A percentile compares a stretch with the other conserved stretches of the same genome.
Conservation (phyloP, 2,888 invertebrate genomes). For the Geophilus truncorum region DNA sequence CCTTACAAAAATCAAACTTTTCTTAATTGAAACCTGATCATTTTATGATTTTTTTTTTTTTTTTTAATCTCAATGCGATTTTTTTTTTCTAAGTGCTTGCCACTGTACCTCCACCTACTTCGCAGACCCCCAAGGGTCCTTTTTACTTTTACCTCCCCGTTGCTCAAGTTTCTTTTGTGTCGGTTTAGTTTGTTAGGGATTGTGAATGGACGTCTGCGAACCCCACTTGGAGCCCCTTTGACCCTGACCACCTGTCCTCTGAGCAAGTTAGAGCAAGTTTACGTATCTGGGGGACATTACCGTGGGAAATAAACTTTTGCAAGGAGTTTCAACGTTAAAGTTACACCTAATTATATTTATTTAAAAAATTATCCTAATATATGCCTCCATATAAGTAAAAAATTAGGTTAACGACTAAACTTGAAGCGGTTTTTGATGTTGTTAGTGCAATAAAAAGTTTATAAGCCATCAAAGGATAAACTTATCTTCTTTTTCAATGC, state of each 20-base stretch:
- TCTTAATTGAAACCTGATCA: not conserved
- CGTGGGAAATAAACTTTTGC: not conserved
- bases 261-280: not conserved
- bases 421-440: not conserved
- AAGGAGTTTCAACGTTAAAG: not conserved
- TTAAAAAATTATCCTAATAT: not conserved
- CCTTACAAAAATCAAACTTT: not conserved
- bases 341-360: not conserved
- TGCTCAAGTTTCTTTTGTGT: conserved; percentile 11
- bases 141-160: not conserved
- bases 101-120: not conserved
- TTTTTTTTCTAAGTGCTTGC: not conserved
- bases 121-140: not conserved
- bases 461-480: not conserved
- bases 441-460: not conserved
- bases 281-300: not conserved
- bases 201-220: conserved; percentile 1
- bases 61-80: not conserved
- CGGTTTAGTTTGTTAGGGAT: not conserved
- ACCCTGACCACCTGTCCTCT: conserved; percentile 4
- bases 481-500: not conserved
- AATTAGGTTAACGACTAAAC: not conserved
- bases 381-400: not conserved
- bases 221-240: not conserved
- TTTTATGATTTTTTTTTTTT: not conserved